Evolutionary conservation across 2,113 vertebrate species (phyloP), one percentile per base, ranked within the genome.

Genomic region (Mellivora capensis): DNA sequence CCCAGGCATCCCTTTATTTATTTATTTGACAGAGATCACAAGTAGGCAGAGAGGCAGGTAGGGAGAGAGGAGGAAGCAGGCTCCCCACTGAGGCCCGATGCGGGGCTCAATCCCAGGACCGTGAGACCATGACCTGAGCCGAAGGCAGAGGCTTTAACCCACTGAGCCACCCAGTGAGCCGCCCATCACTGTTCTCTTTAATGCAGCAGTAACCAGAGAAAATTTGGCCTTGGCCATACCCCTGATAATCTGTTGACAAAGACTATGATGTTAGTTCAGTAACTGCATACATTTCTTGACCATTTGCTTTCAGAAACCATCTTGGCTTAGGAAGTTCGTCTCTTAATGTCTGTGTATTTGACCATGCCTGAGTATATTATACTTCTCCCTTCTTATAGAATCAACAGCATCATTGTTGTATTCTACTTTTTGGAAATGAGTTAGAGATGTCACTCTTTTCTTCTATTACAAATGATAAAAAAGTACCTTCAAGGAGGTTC

Each of bases 101-200:
- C n/a, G n/a, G n/a, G n/a, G n/a, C n/a, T n/a, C n/a, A n/a, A n/a
- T n/a, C n/a, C n/a, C n/a, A n/a, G n/a, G n/a, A n/a, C n/a, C n/a
- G n/a, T n/a, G n/a, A n/a, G n/a, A n/a, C n/a, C n/a, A n/a, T n/a
- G n/a, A n/a, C n/a, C n/a, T n/a, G n/a, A n/a, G n/a, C n/a, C n/a
- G n/a, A n/a, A n/a, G n/a, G n/a, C n/a, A n/a, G n/a, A n/a, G n/a
- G n/a, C n/a, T n/a, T n/a, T n/a, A n/a, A n/a, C n/a, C n/a, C n/a
- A n/a, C n/a, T n/a, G n/a, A n/a, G n/a, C n/a, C n/a, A n/a, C n/a
- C n/a, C n/a, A n/a, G n/a, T n/a, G n/a, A n/a, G n/a, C n/a, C n/a
- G n/a, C n/a, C n/a, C n/a, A n/a, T n/a, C 88, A 34, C 94, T 98
- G 88, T 98, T 14, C 0, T 82, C 59, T 93, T 90, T 87, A 64